These are phyloP conservation scores for Elymnias hypermnestra DNA, from an alignment of 1,140 invertebrate species.

Conservation along the genomic window DNA sequence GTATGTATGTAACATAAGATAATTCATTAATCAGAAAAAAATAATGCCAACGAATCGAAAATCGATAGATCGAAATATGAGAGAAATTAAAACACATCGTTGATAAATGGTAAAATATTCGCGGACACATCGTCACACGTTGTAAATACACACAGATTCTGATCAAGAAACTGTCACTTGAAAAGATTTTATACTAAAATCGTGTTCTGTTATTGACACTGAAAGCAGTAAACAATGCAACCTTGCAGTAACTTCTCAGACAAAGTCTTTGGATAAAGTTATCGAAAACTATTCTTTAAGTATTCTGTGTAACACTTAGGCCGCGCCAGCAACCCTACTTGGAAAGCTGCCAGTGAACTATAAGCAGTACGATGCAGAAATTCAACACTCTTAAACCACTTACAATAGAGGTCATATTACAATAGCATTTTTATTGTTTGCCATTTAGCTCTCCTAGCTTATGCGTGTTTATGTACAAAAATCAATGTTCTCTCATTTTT, in stretches of 20 bases:
- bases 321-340: slow-evolving; percentile 9
- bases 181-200: too few relatives aligned
- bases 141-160: too few relatives aligned
- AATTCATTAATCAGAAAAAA: too few relatives aligned
- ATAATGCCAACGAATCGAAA: too few relatives aligned
- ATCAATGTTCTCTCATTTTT: slow-evolving; percentile 11
- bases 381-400: neutral
- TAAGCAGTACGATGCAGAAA: neutral
- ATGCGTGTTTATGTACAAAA: slow-evolving; percentile 13
- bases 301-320: slow-evolving; percentile 15
- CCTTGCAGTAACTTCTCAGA: neutral
- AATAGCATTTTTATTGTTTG: neutral
- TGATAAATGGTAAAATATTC: too few relatives aligned
- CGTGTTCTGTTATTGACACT: neutral
- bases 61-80: too few relatives aligned
- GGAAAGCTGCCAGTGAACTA: slow-evolving; percentile 14
- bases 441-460: slow-evolving; percentile 2
- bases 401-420: neutral
- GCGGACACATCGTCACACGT: too few relatives aligned
- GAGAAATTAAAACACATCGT: too few relatives aligned
- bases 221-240: slow-evolving; percentile 5
- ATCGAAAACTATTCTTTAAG: slow-evolving; percentile 12
- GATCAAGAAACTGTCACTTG: too few relatives aligned
- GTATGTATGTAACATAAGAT: too few relatives aligned
- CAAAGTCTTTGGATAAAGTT: neutral